Percentiles rank a stretch among this genome's conserved stretches.
Evolutionary conservation across 2,797 vertebrate genomes (phyloP).

Genomic region (Tarsius wallacei): DNA sequence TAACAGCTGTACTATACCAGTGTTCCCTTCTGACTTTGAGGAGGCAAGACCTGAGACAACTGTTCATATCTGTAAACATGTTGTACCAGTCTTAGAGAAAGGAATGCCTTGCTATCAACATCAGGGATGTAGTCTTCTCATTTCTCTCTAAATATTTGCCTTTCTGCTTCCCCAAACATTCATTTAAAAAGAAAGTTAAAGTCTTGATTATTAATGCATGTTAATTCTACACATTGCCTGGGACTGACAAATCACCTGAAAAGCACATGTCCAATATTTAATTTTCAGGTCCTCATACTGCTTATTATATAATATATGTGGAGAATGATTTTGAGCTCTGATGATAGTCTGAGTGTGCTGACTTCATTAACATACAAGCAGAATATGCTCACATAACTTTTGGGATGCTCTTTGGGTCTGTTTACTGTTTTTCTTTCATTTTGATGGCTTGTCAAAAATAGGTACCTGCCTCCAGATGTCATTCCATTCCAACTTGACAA

Average conservation of each 20-base stretch:
- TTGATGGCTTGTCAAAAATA: slow-evolving; percentile 86
- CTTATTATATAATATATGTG: not conserved
- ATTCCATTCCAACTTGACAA: slow-evolving; percentile 87
- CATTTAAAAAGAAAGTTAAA: slow-evolving; percentile 51
- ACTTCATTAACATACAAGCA: slow-evolving; percentile 2
- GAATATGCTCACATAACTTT: slow-evolving; percentile 48
- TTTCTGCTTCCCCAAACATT: slow-evolving; percentile 9
- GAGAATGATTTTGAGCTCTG: slow-evolving; percentile 28
- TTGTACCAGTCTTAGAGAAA: not conserved
- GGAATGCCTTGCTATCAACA: not conserved
- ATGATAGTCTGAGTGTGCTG: not conserved
- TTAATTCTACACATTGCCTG: slow-evolving; percentile 58
- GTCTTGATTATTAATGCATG: slow-evolving; percentile 21
- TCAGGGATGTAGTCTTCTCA: not conserved
- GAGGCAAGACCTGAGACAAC: not conserved
- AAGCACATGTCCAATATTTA: slow-evolving; percentile 7
- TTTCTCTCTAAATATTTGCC: slow-evolving; percentile 49
- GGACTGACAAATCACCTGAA: not conserved
- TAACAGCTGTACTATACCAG: not conserved
- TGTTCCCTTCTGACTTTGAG: not conserved
- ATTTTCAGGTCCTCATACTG: not conserved
- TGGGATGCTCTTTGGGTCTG: not conserved
- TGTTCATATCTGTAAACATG: not conserved
- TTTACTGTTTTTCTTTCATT: slow-evolving; percentile 67
- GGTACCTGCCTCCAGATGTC: slow-evolving; percentile 81